Evolutionary conservation across 2,797 vertebrate species (phyloP).

Genomic region (Huso huso): DNA sequence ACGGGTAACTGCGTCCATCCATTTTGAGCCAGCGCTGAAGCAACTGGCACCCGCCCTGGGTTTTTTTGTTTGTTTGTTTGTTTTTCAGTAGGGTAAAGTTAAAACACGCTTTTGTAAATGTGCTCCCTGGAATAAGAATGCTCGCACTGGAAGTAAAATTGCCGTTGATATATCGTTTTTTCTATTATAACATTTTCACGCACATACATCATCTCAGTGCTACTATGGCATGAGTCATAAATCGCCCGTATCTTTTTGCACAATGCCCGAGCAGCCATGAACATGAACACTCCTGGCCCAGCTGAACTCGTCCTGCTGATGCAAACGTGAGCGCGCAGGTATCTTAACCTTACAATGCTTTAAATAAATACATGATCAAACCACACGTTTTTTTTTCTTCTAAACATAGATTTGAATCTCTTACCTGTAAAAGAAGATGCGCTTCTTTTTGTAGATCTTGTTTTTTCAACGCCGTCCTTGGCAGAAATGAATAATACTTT

Average conservation of each 20-base stretch:
- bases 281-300: slow-evolving; percentile 15
- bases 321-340: slow-evolving; percentile 25
- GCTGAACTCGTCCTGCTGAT: slow-evolving; percentile 18
- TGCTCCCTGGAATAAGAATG: neutral
- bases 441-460: no score
- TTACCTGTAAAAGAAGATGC: slow-evolving; percentile 26
- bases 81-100: no score
- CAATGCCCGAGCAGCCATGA: slow-evolving; percentile 20
- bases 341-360: slow-evolving; percentile 13
- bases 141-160: no score
- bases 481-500: slow-evolving; percentile 23
- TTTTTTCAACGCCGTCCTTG: slow-evolving; percentile 31
- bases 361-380: neutral
- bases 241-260: slow-evolving; percentile 11
- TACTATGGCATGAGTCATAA: slow-evolving; percentile 1
- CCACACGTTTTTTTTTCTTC: neutral
- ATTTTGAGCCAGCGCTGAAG: neutral
- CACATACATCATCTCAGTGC: no score
- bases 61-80: neutral
- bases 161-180: no score
- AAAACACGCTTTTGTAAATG: neutral
- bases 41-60: neutral
- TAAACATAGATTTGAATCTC: neutral
- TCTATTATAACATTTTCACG: no score
- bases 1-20: neutral